Evolutionary conservation across 2,888 invertebrate genomes (phyloP), one percentile per base, ranked within the genome.

Genomic region (Sinotaia quadrata): DNA sequence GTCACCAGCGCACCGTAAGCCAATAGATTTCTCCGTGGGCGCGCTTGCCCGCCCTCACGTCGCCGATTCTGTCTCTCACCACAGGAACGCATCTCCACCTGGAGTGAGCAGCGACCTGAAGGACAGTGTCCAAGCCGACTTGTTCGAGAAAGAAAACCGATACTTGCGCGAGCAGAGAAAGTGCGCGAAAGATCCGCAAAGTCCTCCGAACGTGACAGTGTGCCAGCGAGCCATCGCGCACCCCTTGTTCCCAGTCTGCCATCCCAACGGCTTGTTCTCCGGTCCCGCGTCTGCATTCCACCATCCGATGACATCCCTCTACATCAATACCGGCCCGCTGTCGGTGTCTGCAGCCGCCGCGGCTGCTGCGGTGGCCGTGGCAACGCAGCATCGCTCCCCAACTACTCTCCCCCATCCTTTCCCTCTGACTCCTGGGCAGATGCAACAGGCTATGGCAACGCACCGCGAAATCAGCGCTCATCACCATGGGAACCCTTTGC

Each of bases 161-260:
- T 73, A 68, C 57, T 41, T 73, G 10, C 60, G 68, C n/a, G 72
- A 72, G 36, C 72, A 72, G 63, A 61, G 69, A 36, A 18, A 67
- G 37, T 56, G 67, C n/a, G 61, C 68, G 15, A 71, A 74, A 41
- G 69, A 69, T 47, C 44, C 67, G 5, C 49, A 67, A 47, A 77
- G 80, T 62, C 84, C 85, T 7, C 96, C 96, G n/a, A 96, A 96
- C 90, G 96, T 96, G 74, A 95, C 95, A 37, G 93, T 97, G 56
- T 75, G 81, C 33, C 96, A 96, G 62, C 95, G 96, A 52, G 54
- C 54, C 27, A 21, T 54, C n/a, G 93, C 95, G 58, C 96, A 96
- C 85, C 95, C 95, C n/a, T 90, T 94, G 84, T 90, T 96, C 85
- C 96, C 96, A 78, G 57, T 69, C 56, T 71, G 59, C 54, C 68